phyloP scores from a whole-genome alignment of 2,113 vertebrate species.

The Reinhardtius hippoglossoides region DNA sequence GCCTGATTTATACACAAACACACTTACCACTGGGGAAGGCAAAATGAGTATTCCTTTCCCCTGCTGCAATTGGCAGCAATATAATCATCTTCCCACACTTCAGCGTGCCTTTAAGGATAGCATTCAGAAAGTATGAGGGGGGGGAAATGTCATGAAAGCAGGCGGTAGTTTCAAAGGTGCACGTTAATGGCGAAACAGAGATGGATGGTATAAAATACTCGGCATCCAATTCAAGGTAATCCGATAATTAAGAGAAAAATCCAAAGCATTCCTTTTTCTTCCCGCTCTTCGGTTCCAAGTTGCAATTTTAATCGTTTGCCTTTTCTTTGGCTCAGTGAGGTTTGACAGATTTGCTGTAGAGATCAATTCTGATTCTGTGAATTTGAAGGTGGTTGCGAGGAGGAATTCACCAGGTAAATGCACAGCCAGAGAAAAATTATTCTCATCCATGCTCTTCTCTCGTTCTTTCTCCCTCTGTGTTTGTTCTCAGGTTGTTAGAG shows the following conservation, averaged over 20 bases:
- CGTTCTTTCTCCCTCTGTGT: slow-evolving; percentile 24
- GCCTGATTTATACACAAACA: slow-evolving; percentile 56
- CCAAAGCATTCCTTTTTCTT: not conserved
- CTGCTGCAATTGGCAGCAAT: slow-evolving; percentile 48
- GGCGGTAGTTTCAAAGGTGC: not conserved
- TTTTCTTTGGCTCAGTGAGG: slow-evolving; percentile 14
- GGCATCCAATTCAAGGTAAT: slow-evolving; percentile 24
- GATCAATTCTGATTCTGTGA: slow-evolving; percentile 16
- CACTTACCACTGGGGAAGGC: slow-evolving; percentile 36
- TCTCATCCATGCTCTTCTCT: slow-evolving; percentile 8
- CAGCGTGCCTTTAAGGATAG: slow-evolving; percentile 50
- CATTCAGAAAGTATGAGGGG: slow-evolving; percentile 10
- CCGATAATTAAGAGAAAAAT: slow-evolving; percentile 1
- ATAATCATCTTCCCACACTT: slow-evolving; percentile 67
- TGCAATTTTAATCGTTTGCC: slow-evolving; percentile 18
- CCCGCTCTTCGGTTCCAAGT: slow-evolving; percentile 1
- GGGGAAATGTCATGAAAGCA: slow-evolving; percentile 14
- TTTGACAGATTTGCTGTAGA: slow-evolving; percentile 19
- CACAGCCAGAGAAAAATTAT: slow-evolving; percentile 15
- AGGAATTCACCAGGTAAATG: slow-evolving; percentile 25
- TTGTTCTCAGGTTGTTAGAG: slow-evolving; percentile 80
- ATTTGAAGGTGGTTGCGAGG: not conserved
- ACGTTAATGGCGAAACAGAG: too few species aligned
- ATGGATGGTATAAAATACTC: slow-evolving; percentile 27
- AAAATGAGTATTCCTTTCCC: slow-evolving; percentile 33